Evolutionary conservation across 1,140 invertebrate species (phyloP).

Genomic region (Brachionus manjavacas): DNA sequence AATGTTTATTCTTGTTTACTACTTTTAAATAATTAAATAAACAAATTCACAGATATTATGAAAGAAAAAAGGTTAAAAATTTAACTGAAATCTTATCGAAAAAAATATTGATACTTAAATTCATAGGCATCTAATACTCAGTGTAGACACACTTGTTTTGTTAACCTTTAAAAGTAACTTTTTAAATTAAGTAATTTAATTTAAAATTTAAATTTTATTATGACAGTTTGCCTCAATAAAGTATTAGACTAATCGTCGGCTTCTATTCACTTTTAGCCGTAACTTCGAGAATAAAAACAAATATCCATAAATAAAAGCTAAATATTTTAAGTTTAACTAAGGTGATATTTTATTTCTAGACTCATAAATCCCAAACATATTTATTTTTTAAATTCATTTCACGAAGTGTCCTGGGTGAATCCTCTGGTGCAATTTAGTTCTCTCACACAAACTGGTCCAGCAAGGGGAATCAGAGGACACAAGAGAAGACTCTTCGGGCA

Average conservation of each 20-base stretch:
- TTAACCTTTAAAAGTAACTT: neutral
- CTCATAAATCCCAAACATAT: neutral
- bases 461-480: no score
- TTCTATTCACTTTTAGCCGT: neutral
- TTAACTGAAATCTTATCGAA: no score
- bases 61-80: no score
- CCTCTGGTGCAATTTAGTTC: no score
- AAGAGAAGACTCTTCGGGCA: no score
- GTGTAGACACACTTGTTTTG: neutral
- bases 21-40: neutral
- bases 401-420: no score
- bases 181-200: conserved; percentile 3
- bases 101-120: no score
- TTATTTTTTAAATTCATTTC: neutral
- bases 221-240: neutral
- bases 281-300: neutral
- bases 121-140: neutral
- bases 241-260: neutral
- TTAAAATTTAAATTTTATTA: conserved; percentile 31
- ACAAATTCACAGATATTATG: neutral
- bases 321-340: conserved; percentile 16
- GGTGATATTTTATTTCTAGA: conserved; percentile 23
- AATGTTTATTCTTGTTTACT: neutral
- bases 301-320: conserved; percentile 34
- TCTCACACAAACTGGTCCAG: no score